These are phyloP conservation scores for Ostrea edulis DNA, from an alignment of 1,140 invertebrate genomes.

Conservation along the genomic window DNA sequence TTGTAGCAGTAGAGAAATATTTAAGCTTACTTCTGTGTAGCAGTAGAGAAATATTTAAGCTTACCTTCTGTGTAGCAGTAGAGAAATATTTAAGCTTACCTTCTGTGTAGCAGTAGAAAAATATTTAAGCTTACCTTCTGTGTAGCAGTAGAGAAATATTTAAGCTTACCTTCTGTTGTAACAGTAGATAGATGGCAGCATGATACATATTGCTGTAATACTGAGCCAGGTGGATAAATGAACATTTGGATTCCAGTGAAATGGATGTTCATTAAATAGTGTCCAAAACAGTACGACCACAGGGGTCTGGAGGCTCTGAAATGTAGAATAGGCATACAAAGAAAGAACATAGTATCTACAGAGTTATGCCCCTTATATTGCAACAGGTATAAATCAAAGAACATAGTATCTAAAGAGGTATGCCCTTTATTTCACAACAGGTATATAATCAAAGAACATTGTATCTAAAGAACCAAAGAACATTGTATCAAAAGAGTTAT, in stretches of 20 bases:
- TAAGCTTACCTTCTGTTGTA: constrained; percentile 53
- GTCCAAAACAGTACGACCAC: constrained; percentile 59
- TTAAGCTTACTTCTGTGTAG: too few relatives aligned
- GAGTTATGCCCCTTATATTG: neutral
- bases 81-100: constrained; percentile 22
- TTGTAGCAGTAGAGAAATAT: too few relatives aligned
- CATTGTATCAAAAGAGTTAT: neutral
- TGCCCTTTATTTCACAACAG: neutral
- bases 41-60: neutral
- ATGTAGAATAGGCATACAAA: neutral
- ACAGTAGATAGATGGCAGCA: constrained; percentile 56
- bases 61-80: neutral
- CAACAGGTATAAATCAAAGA: neutral
- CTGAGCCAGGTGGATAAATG: constrained; percentile 56
- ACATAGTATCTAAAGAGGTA: neutral
- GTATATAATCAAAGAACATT: neutral
- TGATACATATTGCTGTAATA: constrained; percentile 52
- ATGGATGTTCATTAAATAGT: constrained; percentile 57
- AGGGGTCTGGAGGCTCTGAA: constrained; percentile 58
- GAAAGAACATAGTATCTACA: neutral
- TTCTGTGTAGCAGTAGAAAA: neutral
- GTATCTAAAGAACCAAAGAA: neutral
- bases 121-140: constrained; percentile 39
- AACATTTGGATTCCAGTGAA: constrained; percentile 54
- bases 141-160: neutral